Base-by-base conservation (phyloP, 2,888 invertebrate species). In the Julus scanicus region DNA sequence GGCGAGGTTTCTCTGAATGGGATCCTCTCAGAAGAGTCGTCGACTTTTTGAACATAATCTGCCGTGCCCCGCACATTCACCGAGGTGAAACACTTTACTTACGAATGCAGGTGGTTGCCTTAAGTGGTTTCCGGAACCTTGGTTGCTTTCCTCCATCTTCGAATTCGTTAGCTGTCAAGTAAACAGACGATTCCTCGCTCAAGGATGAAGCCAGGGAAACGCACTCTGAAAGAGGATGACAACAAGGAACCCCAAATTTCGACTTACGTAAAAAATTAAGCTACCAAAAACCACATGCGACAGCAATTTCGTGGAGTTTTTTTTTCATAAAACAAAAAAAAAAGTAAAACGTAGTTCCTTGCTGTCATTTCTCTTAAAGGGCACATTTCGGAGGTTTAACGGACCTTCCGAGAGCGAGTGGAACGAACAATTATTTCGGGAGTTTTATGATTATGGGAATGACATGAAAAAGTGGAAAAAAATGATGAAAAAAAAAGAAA, bases 61-160 rank as follows among this genome's bases (percentile, higher is more conserved):
- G 44, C 44, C 44, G 44, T 44, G 44, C 44, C 44, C 44, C 44
- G 44, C 44, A 44, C 44, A 44, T 44, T 37, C n/a, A 84, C 40
- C 29, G n/a, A 6, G 29, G 6, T 44, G 37, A n/a, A 9, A 86
- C 29, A 5, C 48, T 86, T 37, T 84, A 91, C 91, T 91, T 90
- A 91, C 92, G 91, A 90, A 91, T 91, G 80, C 91, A 90, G 49
- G 90, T 90, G 90, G 94, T 94, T 91, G 96, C 96, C 92, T 95
- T 95, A 89, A 97, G 93, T 85, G 96, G 95, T 92, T 95, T 95
- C 44, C 94, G 93, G 91, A 97, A 96, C 88, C 94, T 92, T 1
- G 96, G 96, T 90, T 92, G 90, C 89, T 91, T 89, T 8, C 89
- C 89, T 83, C 89, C 89, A n/a, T 89, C 89, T 86, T 90, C 90